A percentile compares a stretch with the other conserved stretches of the same genome.
Conservation (phyloP, 2,888 invertebrate species). For the Microctonus aethiopoides region DNA sequence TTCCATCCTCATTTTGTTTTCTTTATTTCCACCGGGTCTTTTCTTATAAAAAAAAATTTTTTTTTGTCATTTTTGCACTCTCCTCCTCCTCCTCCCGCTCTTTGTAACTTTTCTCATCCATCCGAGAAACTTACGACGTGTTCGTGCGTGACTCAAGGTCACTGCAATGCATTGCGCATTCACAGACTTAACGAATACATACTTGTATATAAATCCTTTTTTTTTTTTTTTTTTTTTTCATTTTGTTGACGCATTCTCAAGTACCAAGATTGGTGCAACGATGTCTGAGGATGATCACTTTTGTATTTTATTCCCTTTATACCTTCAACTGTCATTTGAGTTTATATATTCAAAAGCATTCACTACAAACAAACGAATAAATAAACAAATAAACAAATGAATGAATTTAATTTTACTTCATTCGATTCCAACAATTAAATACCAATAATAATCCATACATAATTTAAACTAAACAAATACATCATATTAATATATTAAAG, state of each 20-base stretch:
- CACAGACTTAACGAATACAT: conserved; percentile 15
- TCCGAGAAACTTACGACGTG: conserved; percentile 17
- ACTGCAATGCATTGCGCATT: conserved; percentile 40
- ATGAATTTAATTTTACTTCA: no score
- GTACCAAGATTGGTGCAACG: neutral
- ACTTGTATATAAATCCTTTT: neutral
- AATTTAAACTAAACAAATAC: neutral
- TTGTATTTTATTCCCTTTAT: neutral
- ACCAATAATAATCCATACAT: no score
- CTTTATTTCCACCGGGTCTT: conserved; percentile 24
- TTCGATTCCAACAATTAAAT: no score
- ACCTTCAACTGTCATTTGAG: neutral
- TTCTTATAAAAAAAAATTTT: no score
- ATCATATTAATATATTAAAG: neutral
- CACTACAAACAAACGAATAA: neutral
- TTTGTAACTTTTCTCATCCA: conserved; percentile 37
- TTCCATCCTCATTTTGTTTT: conserved; percentile 31
- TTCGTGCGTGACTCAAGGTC: conserved; percentile 55
- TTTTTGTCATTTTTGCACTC: conserved; percentile 29
- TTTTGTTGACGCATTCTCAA: neutral
- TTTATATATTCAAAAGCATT: neutral
- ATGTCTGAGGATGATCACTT: conserved; percentile 1
- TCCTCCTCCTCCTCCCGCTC: conserved; percentile 28
- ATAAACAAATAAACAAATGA: neutral
- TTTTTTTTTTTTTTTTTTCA: conserved; percentile 1